These are phyloP conservation scores for Caradrina kadenii DNA, from an alignment of 2,888 invertebrate species.

Conservation along the genomic window DNA sequence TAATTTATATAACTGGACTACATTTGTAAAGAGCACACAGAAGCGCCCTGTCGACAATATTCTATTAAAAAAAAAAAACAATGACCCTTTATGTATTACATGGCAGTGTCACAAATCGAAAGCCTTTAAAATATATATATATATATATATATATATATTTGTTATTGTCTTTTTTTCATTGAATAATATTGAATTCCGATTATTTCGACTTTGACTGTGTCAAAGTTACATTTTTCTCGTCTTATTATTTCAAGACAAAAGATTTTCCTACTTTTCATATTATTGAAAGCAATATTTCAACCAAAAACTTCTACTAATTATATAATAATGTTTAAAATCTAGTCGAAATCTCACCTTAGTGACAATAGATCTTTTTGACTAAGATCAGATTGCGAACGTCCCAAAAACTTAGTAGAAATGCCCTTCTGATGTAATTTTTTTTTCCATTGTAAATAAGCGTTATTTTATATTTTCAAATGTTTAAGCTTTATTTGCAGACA, in stretches of 20 bases:
- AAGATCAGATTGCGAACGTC: too few relatives aligned
- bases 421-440: not conserved
- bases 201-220: not conserved
- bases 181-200: not conserved
- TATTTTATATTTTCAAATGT: conserved; percentile 17
- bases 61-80: not conserved
- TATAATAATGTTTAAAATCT: too few relatives aligned
- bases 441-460: conserved; percentile 6
- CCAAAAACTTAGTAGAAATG: too few relatives aligned
- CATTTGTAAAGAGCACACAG: too few relatives aligned
- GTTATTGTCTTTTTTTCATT: not conserved
- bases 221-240: not conserved
- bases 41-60: too few relatives aligned
- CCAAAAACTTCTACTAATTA: not conserved
- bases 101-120: not conserved
- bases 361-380: too few relatives aligned
- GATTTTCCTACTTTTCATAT: not conserved
- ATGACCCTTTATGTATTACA: too few relatives aligned
- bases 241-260: conserved; percentile 1
- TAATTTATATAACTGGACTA: too few relatives aligned
- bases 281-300: not conserved
- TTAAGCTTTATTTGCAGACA: conserved; percentile 13
- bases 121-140: not conserved
- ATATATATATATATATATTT: not conserved
- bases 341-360: too few relatives aligned